Percentiles rank a stretch among this genome's conserved stretches.
phyloP scores from a whole-genome alignment of 2,113 vertebrate species.

The Oryzias celebensis region DNA sequence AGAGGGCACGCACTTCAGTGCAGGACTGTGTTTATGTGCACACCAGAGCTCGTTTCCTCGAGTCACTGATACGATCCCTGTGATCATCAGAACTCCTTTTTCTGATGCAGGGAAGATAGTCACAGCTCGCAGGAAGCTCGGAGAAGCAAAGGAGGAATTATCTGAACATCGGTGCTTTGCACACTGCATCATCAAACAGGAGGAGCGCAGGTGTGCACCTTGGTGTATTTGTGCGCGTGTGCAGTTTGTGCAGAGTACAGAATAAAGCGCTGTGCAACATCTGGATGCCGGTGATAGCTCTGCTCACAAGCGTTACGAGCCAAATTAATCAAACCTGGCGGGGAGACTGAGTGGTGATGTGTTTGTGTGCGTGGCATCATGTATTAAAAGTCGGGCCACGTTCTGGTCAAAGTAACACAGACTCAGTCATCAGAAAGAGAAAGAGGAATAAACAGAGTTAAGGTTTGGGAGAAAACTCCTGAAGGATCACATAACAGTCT shows the following conservation, averaged over 20 bases:
- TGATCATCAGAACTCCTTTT: constrained; percentile 19
- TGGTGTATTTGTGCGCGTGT: constrained; percentile 17
- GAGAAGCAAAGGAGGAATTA: constrained; percentile 44
- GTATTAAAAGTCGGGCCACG: constrained; percentile 64
- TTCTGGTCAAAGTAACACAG: constrained; percentile 51
- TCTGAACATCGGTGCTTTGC: constrained; percentile 38
- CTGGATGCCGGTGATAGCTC: constrained; percentile 75
- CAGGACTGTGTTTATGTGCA: constrained; percentile 13
- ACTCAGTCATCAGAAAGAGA: constrained; percentile 37
- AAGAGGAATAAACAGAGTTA: constrained; percentile 17
- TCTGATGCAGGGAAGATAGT: constrained; percentile 47
- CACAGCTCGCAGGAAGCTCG: constrained; percentile 27
- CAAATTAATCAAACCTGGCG: constrained; percentile 77
- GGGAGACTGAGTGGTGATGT: constrained; percentile 49
- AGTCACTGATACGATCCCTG: constrained; percentile 44
- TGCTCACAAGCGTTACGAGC: constrained; percentile 64
- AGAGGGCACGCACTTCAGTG: constrained; percentile 9
- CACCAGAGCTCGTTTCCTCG: constrained; percentile 19
- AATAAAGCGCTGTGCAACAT: constrained; percentile 75
- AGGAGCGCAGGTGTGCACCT: constrained; percentile 48
- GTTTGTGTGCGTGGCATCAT: constrained; percentile 30
- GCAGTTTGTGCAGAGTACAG: constrained; percentile 13
- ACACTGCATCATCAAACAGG: constrained; percentile 37
- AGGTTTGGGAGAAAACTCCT: too few species aligned
- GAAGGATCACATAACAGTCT: too few species aligned